Percentiles rank a stretch among this genome's conserved stretches.
These are phyloP conservation scores for Cygnus atratus DNA, from an alignment of 2,113 vertebrate genomes.

Conservation along the genomic window DNA sequence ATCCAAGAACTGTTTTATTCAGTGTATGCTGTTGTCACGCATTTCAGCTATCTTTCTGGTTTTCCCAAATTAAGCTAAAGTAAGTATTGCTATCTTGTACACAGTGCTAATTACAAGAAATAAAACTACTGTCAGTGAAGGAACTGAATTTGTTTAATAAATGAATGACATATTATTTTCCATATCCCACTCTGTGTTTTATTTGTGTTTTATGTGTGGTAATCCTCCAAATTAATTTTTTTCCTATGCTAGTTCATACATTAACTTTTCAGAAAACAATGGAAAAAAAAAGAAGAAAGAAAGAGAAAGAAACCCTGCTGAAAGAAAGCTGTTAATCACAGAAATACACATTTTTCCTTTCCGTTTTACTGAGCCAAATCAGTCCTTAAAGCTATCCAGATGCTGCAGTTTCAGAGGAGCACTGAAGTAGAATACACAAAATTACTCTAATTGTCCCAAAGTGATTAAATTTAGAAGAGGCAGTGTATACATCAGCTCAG, in stretches of 20 bases:
- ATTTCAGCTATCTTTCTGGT: neutral
- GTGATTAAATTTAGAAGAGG: constrained; percentile 56
- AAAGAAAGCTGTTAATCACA: neutral
- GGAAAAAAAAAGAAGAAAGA: neutral
- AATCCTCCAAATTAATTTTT: neutral
- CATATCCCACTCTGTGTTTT: neutral
- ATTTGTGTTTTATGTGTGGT: neutral
- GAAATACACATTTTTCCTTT: neutral
- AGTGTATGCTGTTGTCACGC: neutral
- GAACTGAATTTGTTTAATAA: neutral
- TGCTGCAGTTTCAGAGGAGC: constrained; percentile 49
- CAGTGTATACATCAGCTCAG: neutral
- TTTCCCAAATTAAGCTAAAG: neutral
- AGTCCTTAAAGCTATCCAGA: constrained; percentile 66
- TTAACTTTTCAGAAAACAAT: neutral
- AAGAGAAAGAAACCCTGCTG: neutral
- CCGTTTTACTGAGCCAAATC: constrained; percentile 20
- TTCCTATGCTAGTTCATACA: neutral
- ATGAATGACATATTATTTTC: neutral
- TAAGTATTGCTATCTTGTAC: neutral
- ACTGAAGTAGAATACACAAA: constrained; percentile 58
- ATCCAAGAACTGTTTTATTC: neutral
- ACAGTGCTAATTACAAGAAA: neutral
- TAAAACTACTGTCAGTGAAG: neutral
- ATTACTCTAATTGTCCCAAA: constrained; percentile 61